Base-by-base conservation (phyloP, 2,888 invertebrate genomes). In the Lepidocyrtinus sp. region DNA sequence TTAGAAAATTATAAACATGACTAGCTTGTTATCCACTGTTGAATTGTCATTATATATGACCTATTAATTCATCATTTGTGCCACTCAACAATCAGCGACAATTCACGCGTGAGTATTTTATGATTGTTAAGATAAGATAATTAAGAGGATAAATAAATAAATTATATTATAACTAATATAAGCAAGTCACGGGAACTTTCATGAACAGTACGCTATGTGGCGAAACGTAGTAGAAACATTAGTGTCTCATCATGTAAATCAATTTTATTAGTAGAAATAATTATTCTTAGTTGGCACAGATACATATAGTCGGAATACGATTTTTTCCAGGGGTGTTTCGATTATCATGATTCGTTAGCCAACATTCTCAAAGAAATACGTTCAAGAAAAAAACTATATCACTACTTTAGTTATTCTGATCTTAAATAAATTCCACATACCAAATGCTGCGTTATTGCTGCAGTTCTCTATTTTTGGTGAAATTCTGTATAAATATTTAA, bases 81-180 rank as follows among this genome's bases (percentile, higher is more conserved):
- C 50, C 12, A 5, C 17, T 50, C 50, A 50, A 50, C 50, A 50
- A 50, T 50, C 50, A 50, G 50, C 50, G 50, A 50, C 50, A 50
- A 50, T 50, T 50, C 50, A 50, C 2, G 15, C 50, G 1, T 50
- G 17, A 50, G 17, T n/a, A 50, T 50, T 50, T 2, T 36, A 50
- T 50, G 50, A 17, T 50, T n/a, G 15, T 2, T 50, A 50, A 50
- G 50, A 12, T 50, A 36, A 12, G 12, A 36, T 36, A 36, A 36
- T 36, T n/a, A n/a, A n/a, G n/a, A n/a, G n/a, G n/a, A n/a, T n/a
- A n/a, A n/a, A n/a, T n/a, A n/a, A n/a, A n/a, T n/a, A n/a, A n/a
- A n/a, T n/a, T n/a, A n/a, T n/a, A n/a, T n/a, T n/a, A n/a, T n/a
- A n/a, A n/a, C n/a, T n/a, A n/a, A 36, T 36, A 36, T 36, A 5